A percentile compares a stretch with the other conserved stretches of the same genome.
Evolutionary conservation across 1,140 invertebrate species (phyloP).

Genomic region (Hyposmocoma kahamanoa): DNA sequence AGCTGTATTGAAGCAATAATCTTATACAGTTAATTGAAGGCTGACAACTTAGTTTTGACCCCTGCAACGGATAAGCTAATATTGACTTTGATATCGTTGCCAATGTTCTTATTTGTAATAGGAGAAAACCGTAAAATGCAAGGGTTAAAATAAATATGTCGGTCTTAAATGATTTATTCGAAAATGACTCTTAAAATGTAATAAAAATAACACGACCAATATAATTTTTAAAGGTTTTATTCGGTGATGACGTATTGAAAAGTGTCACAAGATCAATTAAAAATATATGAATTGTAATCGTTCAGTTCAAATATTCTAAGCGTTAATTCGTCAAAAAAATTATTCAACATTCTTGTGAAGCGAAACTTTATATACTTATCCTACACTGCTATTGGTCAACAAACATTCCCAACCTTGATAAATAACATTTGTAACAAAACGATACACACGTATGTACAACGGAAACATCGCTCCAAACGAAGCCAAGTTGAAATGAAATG

Average conservation of each 20-base stretch:
- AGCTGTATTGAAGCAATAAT: no score
- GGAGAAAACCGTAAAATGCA: no score
- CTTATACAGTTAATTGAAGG: no score
- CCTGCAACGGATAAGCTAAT: no score
- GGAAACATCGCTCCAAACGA: slow-evolving; percentile 20
- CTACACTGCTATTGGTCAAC: slow-evolving; percentile 62
- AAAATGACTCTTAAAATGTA: no score
- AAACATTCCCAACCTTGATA: slow-evolving; percentile 60
- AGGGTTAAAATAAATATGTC: no score
- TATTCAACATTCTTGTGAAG: slow-evolving; percentile 22
- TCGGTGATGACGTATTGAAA: slow-evolving; percentile 55
- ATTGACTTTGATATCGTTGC: no score
- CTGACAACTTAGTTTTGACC: no score
- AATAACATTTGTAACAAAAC: slow-evolving; percentile 53
- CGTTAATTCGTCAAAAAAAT: slow-evolving; percentile 38
- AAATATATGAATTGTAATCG: slow-evolving; percentile 51
- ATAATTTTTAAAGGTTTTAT: slow-evolving; percentile 28
- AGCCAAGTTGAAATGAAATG: slow-evolving; percentile 6
- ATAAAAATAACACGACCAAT: not conserved
- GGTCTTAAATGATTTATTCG: no score
- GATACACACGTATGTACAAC: slow-evolving; percentile 38
- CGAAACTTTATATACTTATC: slow-evolving; percentile 38
- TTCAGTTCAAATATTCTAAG: slow-evolving; percentile 47
- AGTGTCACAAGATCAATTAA: slow-evolving; percentile 52
- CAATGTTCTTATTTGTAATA: no score